Conservation (phyloP, 1,140 invertebrate species). For the Ips nitidus region DNA sequence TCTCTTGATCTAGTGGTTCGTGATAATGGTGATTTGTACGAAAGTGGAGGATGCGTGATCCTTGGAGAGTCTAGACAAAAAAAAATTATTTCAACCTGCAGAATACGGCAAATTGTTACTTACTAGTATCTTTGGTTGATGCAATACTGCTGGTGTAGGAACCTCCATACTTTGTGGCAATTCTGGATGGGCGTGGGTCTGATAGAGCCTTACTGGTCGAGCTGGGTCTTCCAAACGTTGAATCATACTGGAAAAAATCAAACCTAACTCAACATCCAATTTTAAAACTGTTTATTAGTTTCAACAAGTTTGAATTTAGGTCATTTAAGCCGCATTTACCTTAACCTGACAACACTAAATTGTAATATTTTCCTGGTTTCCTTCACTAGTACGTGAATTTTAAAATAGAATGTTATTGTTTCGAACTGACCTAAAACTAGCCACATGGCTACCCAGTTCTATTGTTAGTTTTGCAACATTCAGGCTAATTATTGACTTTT, state of each 20-base stretch:
- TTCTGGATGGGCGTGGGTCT: constrained; percentile 38
- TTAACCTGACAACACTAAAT: background rate
- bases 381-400: background rate
- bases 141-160: constrained; percentile 32
- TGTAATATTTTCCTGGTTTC: background rate
- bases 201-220: constrained; percentile 30
- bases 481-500: background rate
- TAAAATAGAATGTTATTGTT: background rate
- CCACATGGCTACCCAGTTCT: background rate
- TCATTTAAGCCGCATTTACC: background rate
- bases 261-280: background rate
- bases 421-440: background rate
- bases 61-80: constrained; percentile 35
- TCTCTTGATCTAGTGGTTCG: constrained; percentile 47
- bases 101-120: too few species aligned
- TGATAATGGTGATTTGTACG: constrained; percentile 43
- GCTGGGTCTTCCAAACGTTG: constrained; percentile 35
- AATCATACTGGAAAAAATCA: constrained; percentile 42
- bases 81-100: background rate
- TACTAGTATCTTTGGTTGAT: constrained; percentile 1
- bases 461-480: background rate
- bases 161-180: constrained; percentile 41
- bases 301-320: constrained; percentile 1
- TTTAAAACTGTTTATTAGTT: background rate
- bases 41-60: constrained; percentile 46